A percentile compares a stretch with the other conserved stretches of the same genome.
These are phyloP conservation scores for Diaphora mendica DNA, from an alignment of 2,888 invertebrate genomes.

Conservation along the genomic window DNA sequence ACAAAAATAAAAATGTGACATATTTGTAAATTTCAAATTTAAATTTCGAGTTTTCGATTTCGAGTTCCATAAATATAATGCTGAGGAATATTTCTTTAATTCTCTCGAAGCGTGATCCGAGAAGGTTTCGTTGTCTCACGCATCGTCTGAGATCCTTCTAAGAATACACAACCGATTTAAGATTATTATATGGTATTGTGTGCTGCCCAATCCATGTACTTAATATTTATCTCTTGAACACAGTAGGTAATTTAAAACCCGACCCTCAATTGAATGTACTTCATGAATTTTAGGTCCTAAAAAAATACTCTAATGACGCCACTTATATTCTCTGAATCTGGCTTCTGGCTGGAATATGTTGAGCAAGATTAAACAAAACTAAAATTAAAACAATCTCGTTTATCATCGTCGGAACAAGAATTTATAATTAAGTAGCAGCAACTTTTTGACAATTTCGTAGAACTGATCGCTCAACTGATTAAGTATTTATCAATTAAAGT, in stretches of 20 bases:
- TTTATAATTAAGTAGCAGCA: slow-evolving; percentile 40
- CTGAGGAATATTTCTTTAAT: no score
- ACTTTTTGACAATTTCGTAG: slow-evolving; percentile 38
- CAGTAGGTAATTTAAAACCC: not conserved
- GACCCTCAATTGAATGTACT: not conserved
- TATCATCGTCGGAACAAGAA: slow-evolving; percentile 34
- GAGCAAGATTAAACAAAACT: not conserved
- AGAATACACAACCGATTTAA: no score
- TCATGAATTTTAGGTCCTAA: not conserved
- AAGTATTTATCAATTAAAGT: slow-evolving; percentile 47
- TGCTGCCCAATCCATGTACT: no score
- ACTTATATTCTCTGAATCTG: not conserved
- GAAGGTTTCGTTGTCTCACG: no score
- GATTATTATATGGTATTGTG: no score
- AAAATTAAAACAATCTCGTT: slow-evolving; percentile 25
- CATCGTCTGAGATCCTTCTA: no score
- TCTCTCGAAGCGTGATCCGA: no score
- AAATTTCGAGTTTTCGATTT: no score
- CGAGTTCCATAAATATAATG: no score
- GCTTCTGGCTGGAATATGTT: not conserved
- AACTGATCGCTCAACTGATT: slow-evolving; percentile 32
- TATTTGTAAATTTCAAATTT: no score
- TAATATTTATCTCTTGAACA: no score
- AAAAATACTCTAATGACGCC: not conserved
- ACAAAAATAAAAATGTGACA: no score